Base-by-base conservation (phyloP, 1,140 invertebrate genomes). In the Lordiphosa stackelbergi region DNA sequence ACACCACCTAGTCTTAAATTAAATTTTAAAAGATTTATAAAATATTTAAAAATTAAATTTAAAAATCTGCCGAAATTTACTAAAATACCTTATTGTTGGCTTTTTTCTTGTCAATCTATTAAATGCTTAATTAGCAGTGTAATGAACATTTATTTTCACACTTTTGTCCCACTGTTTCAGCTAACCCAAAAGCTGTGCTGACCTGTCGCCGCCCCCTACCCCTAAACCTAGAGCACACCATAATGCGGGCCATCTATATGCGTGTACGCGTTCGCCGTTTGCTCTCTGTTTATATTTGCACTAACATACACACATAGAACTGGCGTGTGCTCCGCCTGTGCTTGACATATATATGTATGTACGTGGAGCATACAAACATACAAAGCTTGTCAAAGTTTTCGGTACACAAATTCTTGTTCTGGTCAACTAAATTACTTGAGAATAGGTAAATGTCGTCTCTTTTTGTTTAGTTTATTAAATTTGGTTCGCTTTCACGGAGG, bases 171-270 rank as follows among this genome's bases (percentile, higher is more conserved):
- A 31, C 28, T 31, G 28, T 31, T 31, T 31, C 7, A 31, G 28
- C 28, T 31, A 31, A 31, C 6, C 28, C 28, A 31, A 31, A 31
- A 31, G n/a, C 28, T 8, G 28, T 7, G 28, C 28, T 12, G 34
- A 28, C 41, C 42, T 40, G 45, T 38, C 22, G 36, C 51, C 36
- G 1, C n/a, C 11, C 40, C 22, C 7, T 0, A 11, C 28, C 11
- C 41, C 22, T 8, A 24, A 10, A 16, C 10, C 42, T 36, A 40
- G 53, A 45, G 31, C 28, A 22, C 13, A 45, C 43, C 60, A 69
- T 81, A 77, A 81, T 81, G 77, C 77, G 78, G 77, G 77, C 72
- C 77, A 81, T 81, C 77, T 81, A 70, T 83, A 81, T 81, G 75
- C 75, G 68, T 72, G 64, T 72, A 73, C 68, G 60, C 73, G 72